Percentiles rank a stretch among this genome's conserved stretches.
phyloP scores from a whole-genome alignment of 2,888 invertebrate genomes.

The Protula sp. region DNA sequence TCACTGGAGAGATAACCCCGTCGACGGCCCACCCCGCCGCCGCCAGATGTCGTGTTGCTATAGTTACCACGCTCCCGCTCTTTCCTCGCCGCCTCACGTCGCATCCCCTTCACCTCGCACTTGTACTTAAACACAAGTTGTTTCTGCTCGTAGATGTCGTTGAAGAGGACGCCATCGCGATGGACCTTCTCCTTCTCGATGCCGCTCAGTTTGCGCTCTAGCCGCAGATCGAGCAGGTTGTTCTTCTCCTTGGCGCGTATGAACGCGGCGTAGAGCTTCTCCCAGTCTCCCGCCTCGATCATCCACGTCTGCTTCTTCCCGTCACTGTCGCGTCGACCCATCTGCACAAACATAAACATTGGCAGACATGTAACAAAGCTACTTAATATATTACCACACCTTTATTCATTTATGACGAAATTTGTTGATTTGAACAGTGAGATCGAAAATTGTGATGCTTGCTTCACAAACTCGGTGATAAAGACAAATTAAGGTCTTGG shows the following conservation, averaged over 20 bases:
- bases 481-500: no score
- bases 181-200: neutral
- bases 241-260: neutral
- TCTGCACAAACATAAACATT: neutral
- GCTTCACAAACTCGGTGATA: no score
- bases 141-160: constrained; percentile 1
- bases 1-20: neutral
- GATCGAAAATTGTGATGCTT: no score
- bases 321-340: neutral
- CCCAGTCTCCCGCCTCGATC: neutral
- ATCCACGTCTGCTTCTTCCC: neutral
- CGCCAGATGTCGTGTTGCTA: no score
- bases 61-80: neutral
- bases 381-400: no score
- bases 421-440: no score
- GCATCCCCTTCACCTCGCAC: neutral
- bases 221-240: neutral
- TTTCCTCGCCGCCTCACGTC: neutral
- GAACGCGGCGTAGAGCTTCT: neutral
- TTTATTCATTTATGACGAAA: no score
- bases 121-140: neutral
- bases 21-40: no score
- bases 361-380: no score
- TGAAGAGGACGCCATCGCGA: neutral
- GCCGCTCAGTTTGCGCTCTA: neutral